Base-by-base conservation (phyloP, 2,888 invertebrate species). In the Synanthedon vespiformis region DNA sequence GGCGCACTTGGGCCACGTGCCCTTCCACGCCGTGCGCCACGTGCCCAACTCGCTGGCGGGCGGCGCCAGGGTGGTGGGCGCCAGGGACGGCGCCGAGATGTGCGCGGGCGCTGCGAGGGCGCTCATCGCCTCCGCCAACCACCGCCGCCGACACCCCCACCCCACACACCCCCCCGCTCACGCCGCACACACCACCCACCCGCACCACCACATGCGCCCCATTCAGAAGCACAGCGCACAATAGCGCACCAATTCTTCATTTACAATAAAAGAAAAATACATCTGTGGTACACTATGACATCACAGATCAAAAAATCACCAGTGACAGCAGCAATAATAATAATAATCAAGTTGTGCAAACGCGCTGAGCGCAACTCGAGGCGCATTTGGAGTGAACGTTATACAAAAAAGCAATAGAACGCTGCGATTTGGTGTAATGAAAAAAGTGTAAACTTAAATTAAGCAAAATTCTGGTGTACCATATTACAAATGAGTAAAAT, bases 1-100 rank as follows among this genome's bases (percentile, higher is more conserved):
- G 82, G 58, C 83, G 40, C 57, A 67, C 58, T 70, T 73, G 4
- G 64, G 73, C 14, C 83, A 79, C 41, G 62, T 84, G 59, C 80
- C 83, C 4, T 82, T 65, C 64, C 80, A 83, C 54, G 64, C 69
- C 57, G 68, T 79, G 40, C 86, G 90, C 12, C 89, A 90, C 72
- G 73, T 92, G 51, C 61, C 77, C 48, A 91, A 91, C 74, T 79
- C 89, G 0, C 82, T 89, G 63, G 86, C 89, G 57, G 89, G 89
- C 56, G 89, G 89, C 53, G 82, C 88, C 27, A 87, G 89, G 34
- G 89, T 89, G 52, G 85, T 83, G 52, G 81, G 84, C 51, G 88
- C 89, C 12, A 77, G 90, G 5, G 92, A 92, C 81, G 91, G 91
- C 54, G 84, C 89, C 64, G 91, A 87, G 67, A 63, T 87, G 55